Conservation (phyloP, 2,113 vertebrate genomes). For the Dasyurus viverrinus region DNA sequence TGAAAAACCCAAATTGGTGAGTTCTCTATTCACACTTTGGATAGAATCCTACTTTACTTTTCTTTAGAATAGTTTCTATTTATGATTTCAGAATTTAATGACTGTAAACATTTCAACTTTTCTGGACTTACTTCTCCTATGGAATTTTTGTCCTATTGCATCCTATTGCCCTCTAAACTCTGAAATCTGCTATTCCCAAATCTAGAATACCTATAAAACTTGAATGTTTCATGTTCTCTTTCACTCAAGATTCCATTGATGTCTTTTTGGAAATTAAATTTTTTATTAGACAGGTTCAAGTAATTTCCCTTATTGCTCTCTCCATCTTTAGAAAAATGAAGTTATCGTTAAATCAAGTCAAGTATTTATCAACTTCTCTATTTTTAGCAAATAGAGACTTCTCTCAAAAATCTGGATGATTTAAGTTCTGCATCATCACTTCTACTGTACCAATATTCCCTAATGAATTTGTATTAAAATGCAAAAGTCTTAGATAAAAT, state of each 20-base stretch:
- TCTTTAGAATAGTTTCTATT: neutral
- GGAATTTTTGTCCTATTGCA: neutral
- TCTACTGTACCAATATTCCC: neutral
- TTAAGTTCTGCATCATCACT: neutral
- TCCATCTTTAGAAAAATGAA: neutral
- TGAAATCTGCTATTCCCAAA: neutral
- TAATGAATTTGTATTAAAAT: too few species aligned
- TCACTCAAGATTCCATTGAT: neutral
- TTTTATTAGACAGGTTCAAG: neutral
- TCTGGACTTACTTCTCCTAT: neutral
- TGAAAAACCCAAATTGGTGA: neutral
- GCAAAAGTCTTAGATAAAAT: too few species aligned
- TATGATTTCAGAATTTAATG: neutral
- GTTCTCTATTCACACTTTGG: neutral
- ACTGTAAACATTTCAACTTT: neutral
- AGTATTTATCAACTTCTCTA: neutral
- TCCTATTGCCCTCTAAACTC: neutral
- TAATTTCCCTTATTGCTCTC: neutral
- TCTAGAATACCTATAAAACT: neutral
- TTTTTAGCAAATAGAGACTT: neutral
- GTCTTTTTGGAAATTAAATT: neutral
- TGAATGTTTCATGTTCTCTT: neutral
- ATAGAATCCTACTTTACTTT: neutral
- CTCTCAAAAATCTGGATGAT: neutral
- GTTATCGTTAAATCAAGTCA: neutral